These are phyloP conservation scores for Horisme vitalbata DNA, from an alignment of 2,888 invertebrate genomes.

Conservation along the genomic window DNA sequence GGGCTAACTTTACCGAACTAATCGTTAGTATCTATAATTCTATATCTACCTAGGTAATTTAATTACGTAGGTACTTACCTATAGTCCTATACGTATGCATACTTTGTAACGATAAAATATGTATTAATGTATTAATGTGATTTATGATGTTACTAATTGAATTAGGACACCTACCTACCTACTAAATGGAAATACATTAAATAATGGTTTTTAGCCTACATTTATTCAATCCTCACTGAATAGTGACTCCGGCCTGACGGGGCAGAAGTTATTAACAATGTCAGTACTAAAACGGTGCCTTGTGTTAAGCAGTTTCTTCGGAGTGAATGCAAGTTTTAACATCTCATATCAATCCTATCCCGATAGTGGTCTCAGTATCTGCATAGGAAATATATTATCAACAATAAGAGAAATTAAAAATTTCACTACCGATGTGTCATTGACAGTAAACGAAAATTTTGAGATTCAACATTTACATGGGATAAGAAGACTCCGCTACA, in stretches of 20 bases:
- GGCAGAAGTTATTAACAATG: constrained; percentile 3
- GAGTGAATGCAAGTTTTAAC: constrained; percentile 13
- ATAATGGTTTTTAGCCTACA: constrained; percentile 2
- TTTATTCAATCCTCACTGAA: not conserved
- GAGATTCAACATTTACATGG: constrained; percentile 35
- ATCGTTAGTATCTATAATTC: too few relatives aligned
- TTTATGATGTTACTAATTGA: constrained; percentile 26
- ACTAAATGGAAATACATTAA: constrained; percentile 13
- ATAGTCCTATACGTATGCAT: too few relatives aligned
- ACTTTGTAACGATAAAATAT: too few relatives aligned
- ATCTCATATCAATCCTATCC: not conserved
- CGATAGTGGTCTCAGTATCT: constrained; percentile 20
- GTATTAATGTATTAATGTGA: too few relatives aligned
- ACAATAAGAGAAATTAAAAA: constrained; percentile 22
- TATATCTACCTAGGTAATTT: too few relatives aligned
- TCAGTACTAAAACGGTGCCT: constrained; percentile 6
- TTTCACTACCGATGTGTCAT: constrained; percentile 33
- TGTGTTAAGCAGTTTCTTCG: not conserved
- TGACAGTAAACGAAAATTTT: constrained; percentile 38
- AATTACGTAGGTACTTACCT: too few relatives aligned
- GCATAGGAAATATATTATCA: constrained; percentile 33
- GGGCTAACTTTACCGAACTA: too few relatives aligned
- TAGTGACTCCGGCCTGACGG: not conserved
- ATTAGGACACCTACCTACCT: constrained; percentile 9
- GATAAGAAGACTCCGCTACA: constrained; percentile 32